Percentiles rank a stretch among this genome's conserved stretches.
Evolutionary conservation across 2,113 vertebrate species (phyloP).

Genomic region (Atractosteus spatula): DNA sequence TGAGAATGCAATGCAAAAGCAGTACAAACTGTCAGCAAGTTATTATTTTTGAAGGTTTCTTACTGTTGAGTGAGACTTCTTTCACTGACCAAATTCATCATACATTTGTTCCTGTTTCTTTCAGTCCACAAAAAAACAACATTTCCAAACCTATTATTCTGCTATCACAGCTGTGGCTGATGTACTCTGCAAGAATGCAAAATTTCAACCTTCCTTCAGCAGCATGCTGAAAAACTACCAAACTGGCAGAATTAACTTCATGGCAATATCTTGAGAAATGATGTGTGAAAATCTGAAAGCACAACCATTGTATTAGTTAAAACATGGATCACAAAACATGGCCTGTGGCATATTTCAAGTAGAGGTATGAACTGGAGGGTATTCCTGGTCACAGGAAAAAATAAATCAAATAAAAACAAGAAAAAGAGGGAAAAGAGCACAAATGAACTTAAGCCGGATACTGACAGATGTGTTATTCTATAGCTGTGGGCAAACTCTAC

Average conservation of each 20-base stretch:
- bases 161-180: background rate
- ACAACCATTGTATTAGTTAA: background rate
- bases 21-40: too few relatives aligned
- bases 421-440: background rate
- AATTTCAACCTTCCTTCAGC: background rate
- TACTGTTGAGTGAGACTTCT: too few relatives aligned
- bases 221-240: too few relatives aligned
- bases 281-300: background rate
- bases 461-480: background rate
- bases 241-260: background rate
- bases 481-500: background rate
- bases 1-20: too few relatives aligned
- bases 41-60: too few relatives aligned
- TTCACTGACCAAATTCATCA: too few relatives aligned
- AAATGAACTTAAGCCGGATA: background rate
- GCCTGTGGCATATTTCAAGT: too few relatives aligned
- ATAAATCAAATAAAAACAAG: background rate
- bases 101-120: background rate
- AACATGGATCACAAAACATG: too few relatives aligned
- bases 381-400: background rate
- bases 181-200: background rate
- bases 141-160: background rate
- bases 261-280: background rate
- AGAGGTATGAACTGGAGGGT: background rate
- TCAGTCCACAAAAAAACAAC: background rate